Base-by-base conservation (phyloP, 2,113 vertebrate genomes). In the Balaeniceps rex region DNA sequence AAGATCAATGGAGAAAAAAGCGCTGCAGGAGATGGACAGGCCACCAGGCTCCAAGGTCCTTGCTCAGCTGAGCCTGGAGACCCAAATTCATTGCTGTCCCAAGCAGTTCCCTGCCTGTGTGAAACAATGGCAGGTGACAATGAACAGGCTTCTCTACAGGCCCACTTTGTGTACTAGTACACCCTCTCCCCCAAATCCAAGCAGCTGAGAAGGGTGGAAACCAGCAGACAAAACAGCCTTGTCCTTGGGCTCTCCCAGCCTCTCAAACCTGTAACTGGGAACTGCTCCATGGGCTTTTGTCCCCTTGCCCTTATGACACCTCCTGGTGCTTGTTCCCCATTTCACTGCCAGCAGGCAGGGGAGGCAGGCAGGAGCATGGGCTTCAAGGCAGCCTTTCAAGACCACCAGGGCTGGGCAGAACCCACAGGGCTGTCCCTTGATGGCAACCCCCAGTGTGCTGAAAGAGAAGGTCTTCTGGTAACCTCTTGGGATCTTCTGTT, bases 381-480 rank as follows among this genome's bases (percentile, higher is more conserved):
- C 64, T 64, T 12, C 51, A 22, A 22, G 36, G 79, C 21, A n/a
- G 49, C 36, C 25, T 33, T 28, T 31, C 10, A 29, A 47, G 38
- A 46, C 16, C 2, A n/a, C 11, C 18, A 64, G 51, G 23, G 19
- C 24, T 29, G 31, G 46, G n/a, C 22, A 36, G 61, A 66, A 54
- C 13, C 28, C 24, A 17, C 17, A 40, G 36, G 36, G 29, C 28
- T 52, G 26, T 9, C 33, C 51, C 44, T 7, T 38, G 33, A 29
- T 2, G 6, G n/a, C 52, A 69, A 28, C 8, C 14, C 15, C 26
- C 26, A 6, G 9, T 0, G 4, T 3, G 11, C 40, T 33, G 24
- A 29, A 49, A 46, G 34, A 46, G 31, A 63, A 83, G 18, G 11
- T 64, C 47, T n/a, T 57, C 38, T 46, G 23, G 40, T 5, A 25